These are phyloP conservation scores for Gila robusta DNA, from an alignment of 2,797 vertebrate species.

Conservation along the genomic window DNA sequence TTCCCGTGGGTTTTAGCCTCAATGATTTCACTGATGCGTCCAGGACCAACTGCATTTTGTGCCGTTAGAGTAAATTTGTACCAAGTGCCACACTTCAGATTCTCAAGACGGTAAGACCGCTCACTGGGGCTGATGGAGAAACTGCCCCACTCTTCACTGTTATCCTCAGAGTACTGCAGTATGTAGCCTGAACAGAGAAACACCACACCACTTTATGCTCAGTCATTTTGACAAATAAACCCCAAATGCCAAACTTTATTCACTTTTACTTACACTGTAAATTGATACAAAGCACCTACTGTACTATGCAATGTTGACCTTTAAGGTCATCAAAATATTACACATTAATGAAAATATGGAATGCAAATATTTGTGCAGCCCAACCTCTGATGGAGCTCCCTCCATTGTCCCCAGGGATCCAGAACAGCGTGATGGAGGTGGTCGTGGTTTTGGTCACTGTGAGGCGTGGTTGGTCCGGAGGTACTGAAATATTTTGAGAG, in stretches of 20 bases:
- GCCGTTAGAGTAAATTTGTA: slow-evolving; percentile 98
- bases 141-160: slow-evolving; percentile 98
- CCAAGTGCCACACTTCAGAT: slow-evolving; percentile 97
- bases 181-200: slow-evolving; percentile 87
- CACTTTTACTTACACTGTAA: background rate
- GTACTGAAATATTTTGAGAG: slow-evolving; percentile 79
- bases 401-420: slow-evolving; percentile 98
- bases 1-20: slow-evolving; percentile 98
- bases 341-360: background rate
- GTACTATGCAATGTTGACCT: slow-evolving; percentile 14
- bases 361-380: background rate
- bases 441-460: slow-evolving; percentile 98
- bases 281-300: background rate
- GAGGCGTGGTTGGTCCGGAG: slow-evolving; percentile 97
- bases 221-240: background rate
- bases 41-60: slow-evolving; percentile 96
- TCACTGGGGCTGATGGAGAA: slow-evolving; percentile 98
- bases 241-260: slow-evolving; percentile 11
- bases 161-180: slow-evolving; percentile 96
- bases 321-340: slow-evolving; percentile 15
- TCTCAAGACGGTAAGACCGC: slow-evolving; percentile 94
- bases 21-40: slow-evolving; percentile 98
- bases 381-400: slow-evolving; percentile 98
- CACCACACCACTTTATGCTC: slow-evolving; percentile 4
- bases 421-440: slow-evolving; percentile 96